phyloP scores from a whole-genome alignment of 2,113 vertebrate genomes.

The Otus sunia region DNA sequence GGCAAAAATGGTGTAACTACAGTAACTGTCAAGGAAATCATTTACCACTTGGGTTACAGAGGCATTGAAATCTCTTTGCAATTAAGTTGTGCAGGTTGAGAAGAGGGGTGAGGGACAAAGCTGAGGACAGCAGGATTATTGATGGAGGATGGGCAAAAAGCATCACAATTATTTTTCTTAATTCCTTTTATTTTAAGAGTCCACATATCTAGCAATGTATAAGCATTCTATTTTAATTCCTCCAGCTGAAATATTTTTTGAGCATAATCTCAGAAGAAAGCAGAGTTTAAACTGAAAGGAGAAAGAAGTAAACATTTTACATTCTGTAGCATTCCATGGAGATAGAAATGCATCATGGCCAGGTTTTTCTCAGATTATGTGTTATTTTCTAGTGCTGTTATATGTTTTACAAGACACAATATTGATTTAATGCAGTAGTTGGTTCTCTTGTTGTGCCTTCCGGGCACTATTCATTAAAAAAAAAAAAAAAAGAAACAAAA shows the following conservation, averaged over 20 bases:
- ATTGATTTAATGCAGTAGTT: slow-evolving; percentile 64
- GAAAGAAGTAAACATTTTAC: slow-evolving; percentile 41
- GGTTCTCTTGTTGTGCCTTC: slow-evolving; percentile 49
- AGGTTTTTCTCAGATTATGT: slow-evolving; percentile 56
- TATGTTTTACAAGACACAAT: slow-evolving; percentile 63
- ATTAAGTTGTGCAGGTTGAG: neutral
- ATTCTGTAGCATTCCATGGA: slow-evolving; percentile 27
- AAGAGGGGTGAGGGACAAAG: neutral
- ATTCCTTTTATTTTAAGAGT: neutral
- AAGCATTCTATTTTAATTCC: neutral
- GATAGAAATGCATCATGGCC: slow-evolving; percentile 43
- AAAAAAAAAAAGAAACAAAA: neutral
- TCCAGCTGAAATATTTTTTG: neutral
- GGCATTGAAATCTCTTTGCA: neutral
- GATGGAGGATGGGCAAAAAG: neutral
- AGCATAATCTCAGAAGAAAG: slow-evolving; percentile 8
- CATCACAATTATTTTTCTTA: neutral
- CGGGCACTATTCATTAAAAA: slow-evolving; percentile 38
- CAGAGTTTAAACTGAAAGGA: neutral
- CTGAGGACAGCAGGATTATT: neutral
- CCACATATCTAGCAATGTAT: neutral
- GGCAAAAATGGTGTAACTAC: neutral
- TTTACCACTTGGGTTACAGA: neutral
- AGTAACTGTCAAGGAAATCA: neutral
- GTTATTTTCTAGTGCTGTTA: slow-evolving; percentile 54